A percentile compares a stretch with the other conserved stretches of the same genome.
phyloP scores from a whole-genome alignment of 2,113 vertebrate genomes.

The Jacana jacana region DNA sequence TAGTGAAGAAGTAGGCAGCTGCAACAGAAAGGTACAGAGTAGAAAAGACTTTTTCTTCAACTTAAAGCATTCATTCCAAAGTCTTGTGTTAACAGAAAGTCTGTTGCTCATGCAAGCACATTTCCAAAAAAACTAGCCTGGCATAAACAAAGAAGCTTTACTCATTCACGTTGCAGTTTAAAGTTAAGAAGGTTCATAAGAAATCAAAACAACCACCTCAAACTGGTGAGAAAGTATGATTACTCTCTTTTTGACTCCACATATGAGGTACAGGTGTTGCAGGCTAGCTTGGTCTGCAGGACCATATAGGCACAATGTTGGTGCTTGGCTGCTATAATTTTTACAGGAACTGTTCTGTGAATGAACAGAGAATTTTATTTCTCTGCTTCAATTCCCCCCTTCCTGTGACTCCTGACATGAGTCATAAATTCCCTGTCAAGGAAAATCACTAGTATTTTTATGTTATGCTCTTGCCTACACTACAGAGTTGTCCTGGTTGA shows the following conservation, averaged over 20 bases:
- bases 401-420: not conserved
- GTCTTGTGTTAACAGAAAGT: not conserved
- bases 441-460: not conserved
- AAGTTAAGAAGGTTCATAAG: not conserved
- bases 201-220: not conserved
- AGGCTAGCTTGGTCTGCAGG: not conserved
- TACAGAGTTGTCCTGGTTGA: not conserved
- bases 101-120: not conserved
- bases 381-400: not conserved
- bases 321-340: not conserved
- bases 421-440: not conserved
- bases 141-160: not conserved
- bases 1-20: not conserved
- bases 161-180: not conserved
- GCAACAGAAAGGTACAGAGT: not conserved
- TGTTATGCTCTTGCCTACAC: not conserved
- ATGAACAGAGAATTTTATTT: not conserved
- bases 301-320: rapidly evolving
- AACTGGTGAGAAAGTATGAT: not conserved
- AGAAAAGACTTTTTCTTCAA: rapidly evolving
- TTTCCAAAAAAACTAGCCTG: not conserved
- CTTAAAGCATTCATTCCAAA: not conserved
- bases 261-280: not conserved
- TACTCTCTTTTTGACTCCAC: not conserved
- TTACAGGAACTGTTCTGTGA: not conserved